phyloP scores from a whole-genome alignment of 2,113 vertebrate genomes.

The Pterocles burchelli region DNA sequence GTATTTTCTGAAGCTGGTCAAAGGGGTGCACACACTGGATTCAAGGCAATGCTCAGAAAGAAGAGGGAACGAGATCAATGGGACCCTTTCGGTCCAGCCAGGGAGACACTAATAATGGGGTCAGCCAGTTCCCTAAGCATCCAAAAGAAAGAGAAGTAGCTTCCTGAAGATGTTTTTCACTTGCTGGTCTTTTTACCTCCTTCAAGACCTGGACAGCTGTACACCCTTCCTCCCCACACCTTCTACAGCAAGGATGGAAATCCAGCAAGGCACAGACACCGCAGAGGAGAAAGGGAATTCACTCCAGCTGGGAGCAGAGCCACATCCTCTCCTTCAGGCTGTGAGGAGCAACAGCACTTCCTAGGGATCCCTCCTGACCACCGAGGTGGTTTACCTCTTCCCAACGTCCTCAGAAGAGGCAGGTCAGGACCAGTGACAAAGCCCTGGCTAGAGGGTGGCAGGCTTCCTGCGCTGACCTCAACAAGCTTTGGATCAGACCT shows the following conservation, averaged over 20 bases:
- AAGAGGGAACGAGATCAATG: background rate
- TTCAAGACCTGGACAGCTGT: background rate
- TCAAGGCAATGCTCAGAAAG: background rate
- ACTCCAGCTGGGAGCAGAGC: too few species aligned
- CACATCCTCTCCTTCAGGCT: background rate
- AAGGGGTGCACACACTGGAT: background rate
- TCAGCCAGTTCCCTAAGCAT: background rate
- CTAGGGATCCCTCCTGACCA: background rate
- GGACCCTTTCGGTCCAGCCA: background rate
- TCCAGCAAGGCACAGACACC: background rate
- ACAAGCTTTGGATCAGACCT: background rate
- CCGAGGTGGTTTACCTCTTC: background rate
- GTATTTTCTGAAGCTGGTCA: background rate
- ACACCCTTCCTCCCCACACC: background rate
- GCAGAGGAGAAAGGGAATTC: background rate
- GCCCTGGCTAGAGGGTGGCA: background rate
- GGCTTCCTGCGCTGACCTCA: background rate
- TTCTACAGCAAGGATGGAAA: background rate
- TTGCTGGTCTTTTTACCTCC: background rate
- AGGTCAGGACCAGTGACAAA: background rate
- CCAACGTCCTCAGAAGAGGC: background rate
- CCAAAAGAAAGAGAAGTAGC: background rate
- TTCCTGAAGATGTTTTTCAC: background rate
- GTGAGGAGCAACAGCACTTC: background rate
- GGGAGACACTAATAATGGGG: background rate